These are phyloP conservation scores for Ennomos fuscantarius DNA, from an alignment of 2,888 invertebrate species.

Conservation along the genomic window DNA sequence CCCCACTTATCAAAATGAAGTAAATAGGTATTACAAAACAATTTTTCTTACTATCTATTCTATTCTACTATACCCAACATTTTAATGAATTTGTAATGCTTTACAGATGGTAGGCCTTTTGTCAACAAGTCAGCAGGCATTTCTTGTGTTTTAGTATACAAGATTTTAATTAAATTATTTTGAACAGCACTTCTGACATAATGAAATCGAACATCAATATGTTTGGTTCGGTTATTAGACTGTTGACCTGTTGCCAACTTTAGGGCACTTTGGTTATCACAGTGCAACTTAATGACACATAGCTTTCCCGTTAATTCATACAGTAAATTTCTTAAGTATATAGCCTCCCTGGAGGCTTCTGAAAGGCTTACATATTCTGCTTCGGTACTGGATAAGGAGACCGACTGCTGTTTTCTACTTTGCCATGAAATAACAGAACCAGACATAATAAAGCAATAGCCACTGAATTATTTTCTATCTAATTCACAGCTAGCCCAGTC, in stretches of 20 bases:
- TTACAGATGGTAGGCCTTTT: background rate
- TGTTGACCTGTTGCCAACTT: background rate
- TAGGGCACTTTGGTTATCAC: slow-evolving; percentile 12
- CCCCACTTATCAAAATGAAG: too few relatives aligned
- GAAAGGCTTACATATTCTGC: slow-evolving; percentile 20
- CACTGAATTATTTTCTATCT: slow-evolving; percentile 59
- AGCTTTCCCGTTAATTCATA: slow-evolving; percentile 4
- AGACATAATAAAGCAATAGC: slow-evolving; percentile 43
- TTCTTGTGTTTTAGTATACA: background rate
- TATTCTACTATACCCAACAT: too few relatives aligned
- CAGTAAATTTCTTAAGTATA: slow-evolving; percentile 13
- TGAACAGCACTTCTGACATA: background rate
- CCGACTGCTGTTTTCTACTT: slow-evolving; percentile 40
- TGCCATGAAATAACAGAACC: slow-evolving; percentile 36
- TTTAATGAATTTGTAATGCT: slow-evolving; percentile 2
- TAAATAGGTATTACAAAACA: too few relatives aligned
- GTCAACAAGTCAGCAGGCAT: slow-evolving; percentile 2
- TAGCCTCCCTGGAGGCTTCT: slow-evolving; percentile 21
- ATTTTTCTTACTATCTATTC: too few relatives aligned
- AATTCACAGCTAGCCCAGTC: slow-evolving; percentile 25
- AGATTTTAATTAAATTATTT: background rate
- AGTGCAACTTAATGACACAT: background rate
- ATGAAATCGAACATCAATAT: slow-evolving; percentile 2
- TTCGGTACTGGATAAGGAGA: slow-evolving; percentile 47
- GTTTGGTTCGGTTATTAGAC: background rate